Base-by-base conservation (phyloP, 2,797 vertebrate species). In the Lophius americanus region DNA sequence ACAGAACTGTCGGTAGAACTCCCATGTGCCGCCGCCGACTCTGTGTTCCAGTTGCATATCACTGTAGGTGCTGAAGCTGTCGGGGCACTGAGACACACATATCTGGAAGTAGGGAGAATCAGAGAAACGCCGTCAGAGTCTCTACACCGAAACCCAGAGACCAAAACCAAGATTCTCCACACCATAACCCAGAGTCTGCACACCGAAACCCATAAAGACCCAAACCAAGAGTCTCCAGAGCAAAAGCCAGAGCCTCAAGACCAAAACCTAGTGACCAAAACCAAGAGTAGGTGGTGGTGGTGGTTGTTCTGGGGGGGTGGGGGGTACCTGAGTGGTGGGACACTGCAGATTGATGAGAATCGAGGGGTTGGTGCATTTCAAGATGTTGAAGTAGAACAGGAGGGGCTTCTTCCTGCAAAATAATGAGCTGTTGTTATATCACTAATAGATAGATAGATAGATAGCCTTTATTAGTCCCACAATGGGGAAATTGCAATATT, bases 351-450 rank as follows among this genome's bases (percentile, higher is more conserved):
- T 95, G 82, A 96, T 90, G 68, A 98, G 84, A 64, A 96, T 88
- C 0, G 93, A 56, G 0, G 96, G 94, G 80, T 84, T 96, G 73
- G 95, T 92, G 92, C 96, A 98, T 90, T 94, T 95, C 60, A 98
- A 82, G 76, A 96, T 93, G 88, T 98, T 98, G 85, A 97, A 97
- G 82, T 96, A 96, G 94, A 98, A 97, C 57, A 98, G 90, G 87
- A 95, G 83, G 36, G 92, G 90, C 88, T 96, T 97, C 89, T 95
- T 95, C 89, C 96, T 98, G 77, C 39, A 70, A 70, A 39, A 53
- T 2, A 52, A 46, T 11, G 3, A 2, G 9, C 13, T 12, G 3
- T 5, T 52, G 46, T 65, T 41, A 56, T 38, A 46, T 35, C 14
- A 38, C 13, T 36, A 6, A 39, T 3, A 46, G 39, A 41, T 38